Base-by-base conservation (phyloP, 2,888 invertebrate species). In the Ectemnius continuus region DNA sequence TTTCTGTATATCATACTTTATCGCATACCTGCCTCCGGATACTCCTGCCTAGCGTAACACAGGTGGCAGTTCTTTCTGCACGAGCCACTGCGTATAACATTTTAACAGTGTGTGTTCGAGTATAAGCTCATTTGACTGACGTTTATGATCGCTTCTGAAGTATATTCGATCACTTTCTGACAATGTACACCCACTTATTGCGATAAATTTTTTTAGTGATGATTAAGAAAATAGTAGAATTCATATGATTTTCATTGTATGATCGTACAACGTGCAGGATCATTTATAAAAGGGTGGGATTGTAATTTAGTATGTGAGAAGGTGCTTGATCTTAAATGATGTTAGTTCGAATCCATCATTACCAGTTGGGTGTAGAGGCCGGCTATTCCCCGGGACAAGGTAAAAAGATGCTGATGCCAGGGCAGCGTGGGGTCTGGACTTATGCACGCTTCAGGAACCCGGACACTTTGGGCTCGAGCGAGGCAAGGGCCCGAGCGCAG, bases 341-440 rank as follows among this genome's bases (percentile, higher is more conserved):
- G 83, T 59, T 76, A 26, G 83, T 81, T 85, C 80, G 70, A 81
- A 85, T 76, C 86, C 85, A 81, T 85, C 84, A 75, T 85, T 85
- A 84, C 84, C 65, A 67, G 75, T 78, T 79, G 75, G 75, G 72
- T 52, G 74, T 69, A 77, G 78, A 72, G 75, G 74, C 78, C 80
- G 79, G 76, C 85, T 84, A 85, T 84, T 85, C 84, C 72, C 66
- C 63, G 58, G 75, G 81, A 79, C 75, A 77, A 69, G 66, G 76
- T 79, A 85, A 52, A 87, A 87, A 84, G 86, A 86, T 84, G 73
- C 73, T 79, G 82, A 85, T 78, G 85, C 80, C 82, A 82, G 85
- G 78, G 77, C 85, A 87, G 86, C 87, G 85, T 85, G 86, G 82
- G 85, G 87, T 86, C 87, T 56, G 76, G 78, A 72, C 80, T 86